Evolutionary conservation across 1,140 invertebrate genomes (phyloP).

Genomic region (Meloidogyne floridensis): DNA sequence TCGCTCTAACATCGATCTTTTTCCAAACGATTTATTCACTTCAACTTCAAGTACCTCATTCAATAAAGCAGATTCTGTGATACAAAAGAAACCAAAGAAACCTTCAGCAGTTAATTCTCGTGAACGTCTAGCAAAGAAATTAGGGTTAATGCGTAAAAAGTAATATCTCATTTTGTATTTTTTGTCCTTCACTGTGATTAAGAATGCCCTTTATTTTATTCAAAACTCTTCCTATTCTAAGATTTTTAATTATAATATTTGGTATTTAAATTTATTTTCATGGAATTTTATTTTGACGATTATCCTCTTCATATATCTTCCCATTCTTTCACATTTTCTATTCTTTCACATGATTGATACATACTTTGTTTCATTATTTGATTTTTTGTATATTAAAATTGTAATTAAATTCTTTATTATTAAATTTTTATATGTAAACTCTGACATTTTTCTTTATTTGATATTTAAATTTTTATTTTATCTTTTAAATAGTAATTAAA

Average conservation of each 20-base stretch:
- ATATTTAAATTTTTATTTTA: not conserved
- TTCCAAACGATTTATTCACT: too few species aligned
- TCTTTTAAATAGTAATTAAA: constrained; percentile 10
- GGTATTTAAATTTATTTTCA: not conserved
- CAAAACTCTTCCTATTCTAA: not conserved
- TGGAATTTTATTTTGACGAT: too few species aligned
- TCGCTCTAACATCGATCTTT: not conserved
- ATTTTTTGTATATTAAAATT: not conserved
- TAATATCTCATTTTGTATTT: not conserved
- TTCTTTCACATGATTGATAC: not conserved
- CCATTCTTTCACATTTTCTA: constrained; percentile 6
- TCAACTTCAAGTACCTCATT: not conserved
- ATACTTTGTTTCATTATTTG: not conserved
- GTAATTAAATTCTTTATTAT: not conserved
- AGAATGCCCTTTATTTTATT: not conserved
- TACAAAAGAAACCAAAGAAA: constrained; percentile 11
- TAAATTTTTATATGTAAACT: too few species aligned
- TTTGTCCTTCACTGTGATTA: not conserved
- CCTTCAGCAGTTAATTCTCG: constrained; percentile 11
- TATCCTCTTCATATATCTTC: too few species aligned
- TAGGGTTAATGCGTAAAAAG: constrained; percentile 25
- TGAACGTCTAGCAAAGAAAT: constrained; percentile 30
- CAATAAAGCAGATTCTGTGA: not conserved
- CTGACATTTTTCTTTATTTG: too few species aligned
- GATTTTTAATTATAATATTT: not conserved